phyloP scores from a whole-genome alignment of 2,888 invertebrate species.

The Gisinianus flammeolus region DNA sequence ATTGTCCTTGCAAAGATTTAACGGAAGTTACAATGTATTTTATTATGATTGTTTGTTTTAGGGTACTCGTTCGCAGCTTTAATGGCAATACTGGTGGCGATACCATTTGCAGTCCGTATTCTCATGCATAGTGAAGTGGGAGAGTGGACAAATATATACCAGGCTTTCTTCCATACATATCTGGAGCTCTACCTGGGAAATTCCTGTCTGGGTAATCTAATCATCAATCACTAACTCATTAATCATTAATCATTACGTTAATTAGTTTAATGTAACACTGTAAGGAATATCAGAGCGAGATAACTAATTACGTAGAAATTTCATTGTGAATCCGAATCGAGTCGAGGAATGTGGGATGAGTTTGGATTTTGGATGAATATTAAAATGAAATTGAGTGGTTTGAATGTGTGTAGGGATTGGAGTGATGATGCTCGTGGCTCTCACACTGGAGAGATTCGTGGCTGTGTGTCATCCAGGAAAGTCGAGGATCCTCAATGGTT shows the following conservation, averaged over 20 bases:
- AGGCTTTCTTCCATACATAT: slow-evolving; percentile 74
- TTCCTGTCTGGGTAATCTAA: slow-evolving; percentile 69
- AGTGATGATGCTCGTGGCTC: slow-evolving; percentile 75
- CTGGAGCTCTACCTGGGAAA: slow-evolving; percentile 75
- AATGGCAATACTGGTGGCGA: slow-evolving; percentile 73
- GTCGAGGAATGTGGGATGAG: too few species aligned
- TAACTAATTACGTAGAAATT: too few species aligned
- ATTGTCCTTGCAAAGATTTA: too few species aligned
- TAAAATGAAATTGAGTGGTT: slow-evolving; percentile 30
- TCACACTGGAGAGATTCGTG: slow-evolving; percentile 76
- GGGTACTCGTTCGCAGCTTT: slow-evolving; percentile 80
- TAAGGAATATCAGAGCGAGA: too few species aligned
- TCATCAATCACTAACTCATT: too few species aligned
- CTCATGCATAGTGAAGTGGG: slow-evolving; percentile 71
- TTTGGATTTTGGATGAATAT: neutral
- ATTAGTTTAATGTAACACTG: neutral
- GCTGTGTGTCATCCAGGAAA: slow-evolving; percentile 77
- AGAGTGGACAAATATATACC: slow-evolving; percentile 69
- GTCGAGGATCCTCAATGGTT: slow-evolving; percentile 71
- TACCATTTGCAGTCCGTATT: slow-evolving; percentile 72
- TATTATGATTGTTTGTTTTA: too few species aligned
- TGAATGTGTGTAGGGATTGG: slow-evolving; percentile 67
- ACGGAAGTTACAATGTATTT: too few species aligned
- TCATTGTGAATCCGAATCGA: too few species aligned
- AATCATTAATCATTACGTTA: too few species aligned